These are phyloP conservation scores for Dryomyza anilis DNA, from an alignment of 2,888 invertebrate genomes.

Conservation along the genomic window DNA sequence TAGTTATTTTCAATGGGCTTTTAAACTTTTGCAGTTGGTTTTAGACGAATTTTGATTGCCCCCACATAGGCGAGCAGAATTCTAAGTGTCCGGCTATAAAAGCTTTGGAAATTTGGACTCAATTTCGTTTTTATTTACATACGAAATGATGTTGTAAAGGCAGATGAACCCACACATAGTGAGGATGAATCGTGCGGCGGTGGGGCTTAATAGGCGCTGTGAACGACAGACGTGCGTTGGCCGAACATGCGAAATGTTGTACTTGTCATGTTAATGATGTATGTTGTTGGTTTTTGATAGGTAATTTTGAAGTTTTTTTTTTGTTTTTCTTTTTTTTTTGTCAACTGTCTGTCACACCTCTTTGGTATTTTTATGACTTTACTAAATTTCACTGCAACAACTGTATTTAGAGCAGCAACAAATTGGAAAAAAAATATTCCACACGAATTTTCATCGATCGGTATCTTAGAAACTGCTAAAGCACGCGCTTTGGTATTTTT, in stretches of 20 bases:
- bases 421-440: no score
- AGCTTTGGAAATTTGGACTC: neutral
- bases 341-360: neutral
- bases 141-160: neutral
- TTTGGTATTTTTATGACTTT: neutral
- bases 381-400: neutral
- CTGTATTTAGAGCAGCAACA: neutral
- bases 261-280: neutral
- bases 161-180: neutral
- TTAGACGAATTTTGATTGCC: slow-evolving; percentile 1
- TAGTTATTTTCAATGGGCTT: neutral
- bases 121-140: neutral
- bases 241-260: neutral
- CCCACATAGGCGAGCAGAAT: neutral
- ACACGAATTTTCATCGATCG: neutral
- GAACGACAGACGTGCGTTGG: neutral
- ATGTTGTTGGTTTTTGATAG: neutral
- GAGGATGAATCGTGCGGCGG: no score
- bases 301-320: neutral
- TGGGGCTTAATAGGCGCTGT: no score
- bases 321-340: neutral
- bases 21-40: slow-evolving; percentile 1
- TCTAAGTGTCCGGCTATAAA: neutral
- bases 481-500: neutral
- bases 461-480: neutral